These are phyloP conservation scores for Myrmophylax atrothorax DNA, from an alignment of 2,113 vertebrate species.

Conservation along the genomic window DNA sequence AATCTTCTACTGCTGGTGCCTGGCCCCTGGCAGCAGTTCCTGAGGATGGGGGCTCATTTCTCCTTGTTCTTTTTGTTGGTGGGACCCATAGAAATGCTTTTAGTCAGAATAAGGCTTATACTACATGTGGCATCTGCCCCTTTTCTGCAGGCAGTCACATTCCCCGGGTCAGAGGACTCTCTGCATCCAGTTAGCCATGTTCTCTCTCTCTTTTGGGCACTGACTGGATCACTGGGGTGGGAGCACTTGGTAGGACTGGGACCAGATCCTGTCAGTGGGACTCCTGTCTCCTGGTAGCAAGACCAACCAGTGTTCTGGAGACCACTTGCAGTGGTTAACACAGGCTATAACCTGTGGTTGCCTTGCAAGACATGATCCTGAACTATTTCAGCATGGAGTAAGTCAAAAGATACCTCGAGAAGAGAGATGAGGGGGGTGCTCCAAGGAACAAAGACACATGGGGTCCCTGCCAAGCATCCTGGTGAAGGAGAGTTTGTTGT, in stretches of 20 bases:
- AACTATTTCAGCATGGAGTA: background rate
- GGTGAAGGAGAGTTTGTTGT: background rate
- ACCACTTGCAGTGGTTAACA: background rate
- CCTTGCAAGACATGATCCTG: background rate
- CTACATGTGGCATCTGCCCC: background rate
- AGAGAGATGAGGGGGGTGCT: background rate
- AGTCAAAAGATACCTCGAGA: background rate
- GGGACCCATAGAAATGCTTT: background rate
- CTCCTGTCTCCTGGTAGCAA: background rate
- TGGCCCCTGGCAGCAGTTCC: background rate
- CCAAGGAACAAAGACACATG: accelerated
- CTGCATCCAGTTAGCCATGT: background rate
- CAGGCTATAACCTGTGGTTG: background rate
- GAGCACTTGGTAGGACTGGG: background rate
- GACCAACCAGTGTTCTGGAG: background rate
- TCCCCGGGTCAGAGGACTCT: background rate
- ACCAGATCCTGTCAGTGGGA: background rate
- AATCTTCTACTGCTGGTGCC: background rate
- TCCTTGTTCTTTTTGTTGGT: background rate
- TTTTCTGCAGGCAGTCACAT: background rate
- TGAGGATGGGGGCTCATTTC: background rate
- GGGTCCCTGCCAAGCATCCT: background rate
- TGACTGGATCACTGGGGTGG: background rate
- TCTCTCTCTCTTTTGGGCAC: background rate
- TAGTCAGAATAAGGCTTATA: background rate